A percentile compares a stretch with the other conserved stretches of the same genome.
These are phyloP conservation scores for Aulostomus chinensis DNA, from an alignment of 2,797 vertebrate genomes.

Conservation along the genomic window DNA sequence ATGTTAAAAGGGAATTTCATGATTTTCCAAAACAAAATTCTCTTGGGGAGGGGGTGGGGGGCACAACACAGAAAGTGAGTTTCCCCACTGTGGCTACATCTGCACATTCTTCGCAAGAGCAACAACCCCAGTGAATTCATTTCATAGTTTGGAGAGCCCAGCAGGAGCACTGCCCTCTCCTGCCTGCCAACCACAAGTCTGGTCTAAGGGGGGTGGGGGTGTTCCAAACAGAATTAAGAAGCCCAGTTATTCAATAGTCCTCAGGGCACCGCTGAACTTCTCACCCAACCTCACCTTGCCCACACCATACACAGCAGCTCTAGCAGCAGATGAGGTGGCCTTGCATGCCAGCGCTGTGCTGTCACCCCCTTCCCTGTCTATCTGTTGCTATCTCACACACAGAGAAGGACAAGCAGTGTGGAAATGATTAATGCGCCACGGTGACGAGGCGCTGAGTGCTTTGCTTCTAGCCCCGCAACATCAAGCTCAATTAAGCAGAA, in stretches of 20 bases:
- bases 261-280: conserved; percentile 39
- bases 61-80: conserved; percentile 31
- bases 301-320: conserved; percentile 18
- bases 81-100: conserved; percentile 65
- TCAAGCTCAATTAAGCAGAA: conserved; percentile 45
- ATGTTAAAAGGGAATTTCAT: conserved; percentile 46
- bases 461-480: conserved; percentile 30
- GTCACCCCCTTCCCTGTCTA: conserved; percentile 3
- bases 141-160: conserved; percentile 59
- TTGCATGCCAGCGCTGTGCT: conserved; percentile 16
- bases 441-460: conserved; percentile 43
- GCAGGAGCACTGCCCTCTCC: conserved; percentile 51
- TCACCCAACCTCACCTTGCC: conserved; percentile 46
- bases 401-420: conserved; percentile 15
- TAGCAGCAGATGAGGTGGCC: neutral
- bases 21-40: conserved; percentile 60
- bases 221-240: conserved; percentile 38
- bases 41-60: neutral
- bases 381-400: conserved; percentile 24
- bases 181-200: conserved; percentile 45
- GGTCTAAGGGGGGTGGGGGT: conserved; percentile 23
- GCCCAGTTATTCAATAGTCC: conserved; percentile 26
- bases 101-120: conserved; percentile 61
- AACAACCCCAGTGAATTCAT: conserved; percentile 53
- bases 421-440: conserved; percentile 47